Conservation (phyloP, 2,113 vertebrate genomes). For the Channa maculata region DNA sequence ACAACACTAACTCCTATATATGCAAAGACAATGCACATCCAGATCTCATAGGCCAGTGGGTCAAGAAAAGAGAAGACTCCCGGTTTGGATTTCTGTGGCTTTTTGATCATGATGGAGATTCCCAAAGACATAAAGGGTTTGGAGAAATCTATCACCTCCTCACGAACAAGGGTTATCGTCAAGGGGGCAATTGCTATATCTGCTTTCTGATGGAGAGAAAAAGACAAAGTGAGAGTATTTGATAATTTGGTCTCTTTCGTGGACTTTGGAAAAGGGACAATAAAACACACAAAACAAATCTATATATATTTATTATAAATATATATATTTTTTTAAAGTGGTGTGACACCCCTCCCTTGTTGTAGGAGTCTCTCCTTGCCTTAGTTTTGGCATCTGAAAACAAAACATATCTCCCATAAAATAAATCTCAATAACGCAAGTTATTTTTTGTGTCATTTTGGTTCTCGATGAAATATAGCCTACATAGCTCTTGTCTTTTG, state of each 20-base stretch:
- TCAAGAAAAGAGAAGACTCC: conserved; percentile 99
- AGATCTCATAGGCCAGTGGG: conserved; percentile 98
- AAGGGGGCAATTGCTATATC: conserved; percentile 96
- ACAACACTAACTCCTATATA: conserved; percentile 99
- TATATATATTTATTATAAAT: too few relatives aligned
- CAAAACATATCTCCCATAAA: too few relatives aligned
- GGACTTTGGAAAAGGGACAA: too few relatives aligned
- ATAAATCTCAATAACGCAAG: too few relatives aligned
- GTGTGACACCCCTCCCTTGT: too few relatives aligned
- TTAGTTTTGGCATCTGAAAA: too few relatives aligned
- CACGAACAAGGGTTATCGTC: conserved; percentile 95
- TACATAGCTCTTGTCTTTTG: background rate
- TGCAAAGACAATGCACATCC: conserved; percentile 99
- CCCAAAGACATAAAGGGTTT: conserved; percentile 99
- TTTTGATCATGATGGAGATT: conserved; percentile 99
- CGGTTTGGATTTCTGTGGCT: conserved; percentile 98
- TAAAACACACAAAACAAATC: too few relatives aligned
- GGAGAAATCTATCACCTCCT: conserved; percentile 99
- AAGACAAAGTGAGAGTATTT: conserved; percentile 15
- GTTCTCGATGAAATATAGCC: too few relatives aligned
- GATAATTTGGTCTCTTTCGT: background rate
- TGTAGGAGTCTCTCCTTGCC: too few relatives aligned
- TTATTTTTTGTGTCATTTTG: too few relatives aligned
- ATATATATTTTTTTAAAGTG: too few relatives aligned
- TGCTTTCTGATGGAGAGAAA: conserved; percentile 88